phyloP scores from a whole-genome alignment of 2,888 invertebrate species.

The Cantharis nigra region DNA sequence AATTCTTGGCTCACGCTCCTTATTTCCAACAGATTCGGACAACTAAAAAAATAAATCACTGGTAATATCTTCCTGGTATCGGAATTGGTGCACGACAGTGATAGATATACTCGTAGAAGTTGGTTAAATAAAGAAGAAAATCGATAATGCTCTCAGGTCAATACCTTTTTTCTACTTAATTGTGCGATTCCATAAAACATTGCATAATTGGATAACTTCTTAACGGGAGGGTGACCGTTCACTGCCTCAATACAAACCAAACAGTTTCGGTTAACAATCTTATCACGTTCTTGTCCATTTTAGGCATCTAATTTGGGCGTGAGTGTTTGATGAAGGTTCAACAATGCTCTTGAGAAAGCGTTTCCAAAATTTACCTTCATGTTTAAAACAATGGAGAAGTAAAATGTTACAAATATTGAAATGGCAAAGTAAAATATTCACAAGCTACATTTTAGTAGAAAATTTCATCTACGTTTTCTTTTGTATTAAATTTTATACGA shows the following conservation, averaged over 20 bases:
- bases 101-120: conserved; percentile 25
- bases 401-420: neutral
- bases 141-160: conserved; percentile 4
- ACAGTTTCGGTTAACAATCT: neutral
- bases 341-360: neutral
- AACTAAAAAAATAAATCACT: conserved; percentile 28
- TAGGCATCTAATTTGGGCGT: neutral
- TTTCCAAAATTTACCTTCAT: neutral
- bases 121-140: conserved; percentile 20
- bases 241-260: neutral
- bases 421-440: neutral
- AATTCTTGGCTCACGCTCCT: conserved; percentile 11
- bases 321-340: neutral
- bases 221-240: neutral
- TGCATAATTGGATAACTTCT: neutral
- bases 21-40: conserved; percentile 13
- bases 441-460: neutral
- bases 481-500: neutral
- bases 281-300: neutral
- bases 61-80: conserved; percentile 26
- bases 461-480: neutral
- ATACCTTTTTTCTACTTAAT: neutral
- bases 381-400: neutral
- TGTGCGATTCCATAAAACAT: neutral
- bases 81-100: conserved; percentile 24